Evolutionary conservation across 2,113 vertebrate genomes (phyloP).

Genomic region (Ammodytes marinus): DNA sequence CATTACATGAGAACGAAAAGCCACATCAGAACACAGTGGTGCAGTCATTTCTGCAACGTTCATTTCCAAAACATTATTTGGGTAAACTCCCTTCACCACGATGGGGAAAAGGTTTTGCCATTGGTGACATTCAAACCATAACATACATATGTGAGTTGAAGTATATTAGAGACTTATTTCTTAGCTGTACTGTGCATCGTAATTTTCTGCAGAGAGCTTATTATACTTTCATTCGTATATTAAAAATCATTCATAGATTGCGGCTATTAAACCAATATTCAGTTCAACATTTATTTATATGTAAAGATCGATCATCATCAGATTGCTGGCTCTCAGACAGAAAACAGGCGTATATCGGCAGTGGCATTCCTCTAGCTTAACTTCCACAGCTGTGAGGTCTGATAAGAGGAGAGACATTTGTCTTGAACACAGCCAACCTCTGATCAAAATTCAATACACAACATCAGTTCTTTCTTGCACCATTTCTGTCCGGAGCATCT

Average conservation of each 20-base stretch:
- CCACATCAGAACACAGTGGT: not conserved
- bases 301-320: constrained; percentile 45
- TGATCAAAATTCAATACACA: constrained; percentile 31
- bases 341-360: constrained; percentile 15
- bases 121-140: too few species aligned
- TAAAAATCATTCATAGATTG: not conserved
- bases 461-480: not conserved
- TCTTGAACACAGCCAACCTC: constrained; percentile 5
- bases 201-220: too few species aligned
- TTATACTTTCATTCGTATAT: not conserved
- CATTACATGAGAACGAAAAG: constrained; percentile 1
- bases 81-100: not conserved
- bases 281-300: constrained; percentile 3
- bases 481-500: not conserved
- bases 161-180: too few species aligned
- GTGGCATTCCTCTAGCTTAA: constrained; percentile 39
- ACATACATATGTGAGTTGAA: not conserved
- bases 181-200: too few species aligned
- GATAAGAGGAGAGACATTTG: constrained; percentile 52
- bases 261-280: not conserved
- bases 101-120: too few species aligned
- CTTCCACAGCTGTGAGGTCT: constrained; percentile 34
- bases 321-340: constrained; percentile 11
- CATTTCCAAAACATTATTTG: not conserved
- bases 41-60: not conserved